phyloP scores from a whole-genome alignment of 1,140 invertebrate species.

The Triops longicaudatus region DNA sequence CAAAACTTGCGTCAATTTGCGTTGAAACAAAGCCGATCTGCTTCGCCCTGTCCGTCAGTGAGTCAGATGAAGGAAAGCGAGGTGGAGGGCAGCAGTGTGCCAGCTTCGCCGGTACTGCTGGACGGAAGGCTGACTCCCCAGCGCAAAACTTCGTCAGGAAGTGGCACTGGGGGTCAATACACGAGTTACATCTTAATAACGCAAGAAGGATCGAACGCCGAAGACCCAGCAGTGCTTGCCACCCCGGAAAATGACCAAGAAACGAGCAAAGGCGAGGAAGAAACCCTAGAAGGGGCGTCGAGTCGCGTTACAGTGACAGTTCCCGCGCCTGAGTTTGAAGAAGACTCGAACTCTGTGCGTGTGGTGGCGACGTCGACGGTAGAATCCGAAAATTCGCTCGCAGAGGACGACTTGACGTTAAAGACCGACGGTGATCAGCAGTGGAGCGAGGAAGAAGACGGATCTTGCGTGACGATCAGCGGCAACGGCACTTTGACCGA shows the following conservation, averaged over 20 bases:
- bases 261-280: conserved; percentile 35
- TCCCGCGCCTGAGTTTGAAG: conserved; percentile 21
- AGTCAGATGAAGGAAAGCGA: not conserved
- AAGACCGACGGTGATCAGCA: not conserved
- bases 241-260: conserved; percentile 31
- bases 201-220: conserved; percentile 33
- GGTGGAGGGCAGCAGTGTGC: conserved; percentile 17
- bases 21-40: conserved; percentile 31
- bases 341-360: conserved; percentile 8
- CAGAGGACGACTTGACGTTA: not conserved
- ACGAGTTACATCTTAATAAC: conserved; percentile 80
- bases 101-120: conserved; percentile 25
- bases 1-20: conserved; percentile 33
- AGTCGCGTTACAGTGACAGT: conserved; percentile 28
- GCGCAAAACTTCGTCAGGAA: conserved; percentile 37
- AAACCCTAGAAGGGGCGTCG: conserved; percentile 52
- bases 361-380: conserved; percentile 7
- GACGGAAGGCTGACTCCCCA: conserved; percentile 30
- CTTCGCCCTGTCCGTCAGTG: conserved; percentile 15
- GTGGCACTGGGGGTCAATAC: conserved; percentile 56
- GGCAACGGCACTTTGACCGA: conserved; percentile 26
- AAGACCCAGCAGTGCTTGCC: conserved; percentile 53
- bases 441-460: conserved; percentile 18
- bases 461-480: conserved; percentile 22
- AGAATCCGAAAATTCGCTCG: not conserved